Conservation (phyloP, 2,113 vertebrate genomes). For the Osmerus mordax region DNA sequence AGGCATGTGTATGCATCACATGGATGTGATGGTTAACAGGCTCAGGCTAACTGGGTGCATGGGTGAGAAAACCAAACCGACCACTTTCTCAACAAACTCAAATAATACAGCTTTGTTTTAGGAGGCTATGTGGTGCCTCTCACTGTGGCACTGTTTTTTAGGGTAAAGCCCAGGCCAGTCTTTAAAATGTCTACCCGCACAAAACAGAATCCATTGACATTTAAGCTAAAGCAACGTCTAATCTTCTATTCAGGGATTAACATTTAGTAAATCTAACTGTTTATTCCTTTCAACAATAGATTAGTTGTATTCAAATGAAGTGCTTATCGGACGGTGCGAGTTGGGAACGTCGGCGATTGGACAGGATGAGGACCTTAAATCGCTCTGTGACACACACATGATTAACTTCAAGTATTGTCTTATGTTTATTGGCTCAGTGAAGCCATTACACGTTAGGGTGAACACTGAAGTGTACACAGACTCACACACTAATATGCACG, state of each 20-base stretch:
- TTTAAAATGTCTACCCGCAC: background rate
- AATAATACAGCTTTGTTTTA: too few relatives aligned
- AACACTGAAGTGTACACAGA: background rate
- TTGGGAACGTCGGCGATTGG: background rate
- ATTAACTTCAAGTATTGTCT: background rate
- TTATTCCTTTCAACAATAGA: background rate
- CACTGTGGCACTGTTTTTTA: too few relatives aligned
- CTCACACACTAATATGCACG: background rate
- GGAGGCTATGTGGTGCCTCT: too few relatives aligned
- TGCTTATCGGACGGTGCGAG: background rate
- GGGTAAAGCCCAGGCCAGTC: too few relatives aligned
- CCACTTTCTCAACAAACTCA: too few relatives aligned
- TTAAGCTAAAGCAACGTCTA: background rate
- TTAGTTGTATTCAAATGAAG: conserved; percentile 8
- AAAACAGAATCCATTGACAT: background rate
- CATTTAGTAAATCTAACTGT: conserved; percentile 4
- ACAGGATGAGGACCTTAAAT: background rate
- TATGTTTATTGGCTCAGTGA: background rate
- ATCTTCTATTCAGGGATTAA: conserved; percentile 6
- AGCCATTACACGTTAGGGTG: background rate
- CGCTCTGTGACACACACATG: conserved; percentile 1
- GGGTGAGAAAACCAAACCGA: background rate
- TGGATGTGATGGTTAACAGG: background rate
- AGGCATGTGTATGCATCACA: too few relatives aligned
- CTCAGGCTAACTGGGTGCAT: background rate